A percentile compares a stretch with the other conserved stretches of the same genome.
These are phyloP conservation scores for Molossus molossus DNA, from an alignment of 2,797 vertebrate species.

Conservation along the genomic window DNA sequence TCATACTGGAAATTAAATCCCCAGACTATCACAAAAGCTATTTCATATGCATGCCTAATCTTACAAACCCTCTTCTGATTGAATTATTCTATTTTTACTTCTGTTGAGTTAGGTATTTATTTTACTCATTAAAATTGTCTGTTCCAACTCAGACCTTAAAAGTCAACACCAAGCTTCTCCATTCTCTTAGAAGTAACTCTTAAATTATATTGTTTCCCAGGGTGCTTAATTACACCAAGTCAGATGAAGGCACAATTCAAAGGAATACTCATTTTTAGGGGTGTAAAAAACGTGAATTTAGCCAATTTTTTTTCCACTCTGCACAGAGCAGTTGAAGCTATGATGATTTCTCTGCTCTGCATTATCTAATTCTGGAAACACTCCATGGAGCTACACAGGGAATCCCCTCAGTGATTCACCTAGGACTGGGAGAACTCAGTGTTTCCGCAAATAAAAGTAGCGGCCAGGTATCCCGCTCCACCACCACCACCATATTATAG, in stretches of 20 bases:
- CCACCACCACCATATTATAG: not conserved
- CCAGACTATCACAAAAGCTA: slow-evolving; percentile 80
- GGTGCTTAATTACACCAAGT: slow-evolving; percentile 9
- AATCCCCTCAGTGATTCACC: slow-evolving; percentile 20
- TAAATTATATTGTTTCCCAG: slow-evolving; percentile 10
- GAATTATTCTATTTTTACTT: slow-evolving; percentile 47
- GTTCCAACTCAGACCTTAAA: slow-evolving; percentile 26
- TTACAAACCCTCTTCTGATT: slow-evolving; percentile 58
- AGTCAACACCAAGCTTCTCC: not conserved
- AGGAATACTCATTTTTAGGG: not conserved
- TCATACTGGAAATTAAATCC: slow-evolving; percentile 83
- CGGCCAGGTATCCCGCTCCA: not conserved
- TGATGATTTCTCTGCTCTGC: not conserved
- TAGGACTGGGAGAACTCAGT: not conserved
- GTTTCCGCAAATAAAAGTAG: slow-evolving; percentile 6
- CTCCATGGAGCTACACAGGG: slow-evolving; percentile 53
- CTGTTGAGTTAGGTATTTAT: slow-evolving; percentile 65
- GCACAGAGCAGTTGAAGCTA: not conserved
- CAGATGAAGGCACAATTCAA: slow-evolving; percentile 25
- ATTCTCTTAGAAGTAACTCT: slow-evolving; percentile 44
- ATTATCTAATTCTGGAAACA: slow-evolving; percentile 49
- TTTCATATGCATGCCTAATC: not conserved
- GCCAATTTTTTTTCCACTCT: not conserved
- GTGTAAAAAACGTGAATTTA: slow-evolving; percentile 39
- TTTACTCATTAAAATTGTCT: slow-evolving; percentile 71